Conservation (phyloP, 2,113 vertebrate genomes). For the Thunnus thynnus region DNA sequence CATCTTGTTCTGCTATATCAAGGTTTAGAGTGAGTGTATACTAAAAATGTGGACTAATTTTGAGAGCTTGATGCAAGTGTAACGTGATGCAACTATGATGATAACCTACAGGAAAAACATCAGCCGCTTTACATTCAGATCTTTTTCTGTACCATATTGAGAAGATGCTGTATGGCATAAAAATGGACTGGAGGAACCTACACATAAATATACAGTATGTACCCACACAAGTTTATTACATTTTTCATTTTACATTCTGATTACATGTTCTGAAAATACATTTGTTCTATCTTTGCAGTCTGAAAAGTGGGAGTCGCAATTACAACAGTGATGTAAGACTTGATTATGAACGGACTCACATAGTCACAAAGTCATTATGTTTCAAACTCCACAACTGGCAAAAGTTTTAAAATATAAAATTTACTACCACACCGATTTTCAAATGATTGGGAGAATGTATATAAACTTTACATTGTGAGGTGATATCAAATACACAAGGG, state of each 20-base stretch:
- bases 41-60: conserved; percentile 38
- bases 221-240: not conserved
- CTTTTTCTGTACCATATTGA: conserved; percentile 4
- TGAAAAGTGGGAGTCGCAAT: not conserved
- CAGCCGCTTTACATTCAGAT: not conserved
- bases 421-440: not conserved
- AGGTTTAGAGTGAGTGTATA: conserved; percentile 8
- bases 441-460: not conserved
- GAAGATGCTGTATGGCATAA: conserved; percentile 4
- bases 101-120: conserved; percentile 21
- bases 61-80: conserved; percentile 31
- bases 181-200: not conserved
- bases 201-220: not conserved
- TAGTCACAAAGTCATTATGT: conserved; percentile 17
- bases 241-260: not conserved
- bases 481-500: not conserved
- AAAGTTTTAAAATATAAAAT: conserved; percentile 1
- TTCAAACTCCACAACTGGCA: conserved; percentile 5
- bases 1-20: conserved; percentile 25
- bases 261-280: conserved; percentile 2
- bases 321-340: conserved; percentile 16
- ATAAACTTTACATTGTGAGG: not conserved
- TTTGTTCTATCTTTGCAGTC: not conserved
- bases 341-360: conserved; percentile 1
- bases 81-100: conserved; percentile 47